Evolutionary conservation across 2,113 vertebrate species (phyloP), one percentile per base, ranked within the genome.

Genomic region (Boleophthalmus pectinirostris): DNA sequence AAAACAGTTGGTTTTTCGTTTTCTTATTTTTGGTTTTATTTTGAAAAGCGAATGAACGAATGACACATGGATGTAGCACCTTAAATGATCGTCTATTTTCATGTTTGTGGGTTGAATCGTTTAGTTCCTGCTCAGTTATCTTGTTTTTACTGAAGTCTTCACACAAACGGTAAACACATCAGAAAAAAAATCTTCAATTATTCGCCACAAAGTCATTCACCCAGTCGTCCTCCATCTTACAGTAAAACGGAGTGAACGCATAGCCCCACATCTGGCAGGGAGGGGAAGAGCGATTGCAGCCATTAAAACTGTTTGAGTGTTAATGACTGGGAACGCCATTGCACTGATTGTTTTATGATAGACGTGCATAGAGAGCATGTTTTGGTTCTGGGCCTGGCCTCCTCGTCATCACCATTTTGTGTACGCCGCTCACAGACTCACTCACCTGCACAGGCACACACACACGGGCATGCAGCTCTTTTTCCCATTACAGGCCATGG

Each of bases 291-390:
- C 47, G 65, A 66, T 66, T 47, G 45, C 65, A 14, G 65, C 65
- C 64, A 66, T 66, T 66, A 66, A 45, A 66, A 66, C 65, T 24
- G 65, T 47, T 66, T 66, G 38, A 66, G 21, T 66, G 65, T 66
- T 66, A 66, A 66, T 66, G 65, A 16, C 21, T 47, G 21, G 65
- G 65, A 66, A 66, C 45, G 38, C 43, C 38, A 46, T 15, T 47
- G 65, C 45, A 25, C 38, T 46, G 65, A 66, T 66, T 66, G 38
- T 66, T 45, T 66, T 66, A 66, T 66, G 65, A 66, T 66, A 47
- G 65, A 66, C 45, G 43, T 47, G 65, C 13, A 47, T 5, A 43
- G 65, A 47, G 47, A 23, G n/a, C 65, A 24, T 64, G 61, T 64
- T 47, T 21, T 66, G 38, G 23, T 20, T n/a, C n/a, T 5, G 3